Conservation (phyloP, 2,113 vertebrate species). For the Oryzias melastigma region DNA sequence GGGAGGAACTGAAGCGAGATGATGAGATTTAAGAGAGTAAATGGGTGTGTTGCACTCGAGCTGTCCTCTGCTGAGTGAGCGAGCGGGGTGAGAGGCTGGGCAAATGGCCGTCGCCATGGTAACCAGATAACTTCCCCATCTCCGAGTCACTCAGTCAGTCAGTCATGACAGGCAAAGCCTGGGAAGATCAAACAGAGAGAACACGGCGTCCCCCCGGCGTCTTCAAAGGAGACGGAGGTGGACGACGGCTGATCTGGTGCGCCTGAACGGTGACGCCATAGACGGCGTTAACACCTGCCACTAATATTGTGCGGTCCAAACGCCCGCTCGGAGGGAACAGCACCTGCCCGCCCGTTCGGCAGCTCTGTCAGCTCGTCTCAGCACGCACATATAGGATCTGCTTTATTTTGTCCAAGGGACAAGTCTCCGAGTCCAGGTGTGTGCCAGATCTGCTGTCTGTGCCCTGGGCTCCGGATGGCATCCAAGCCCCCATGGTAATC, state of each 20-base stretch:
- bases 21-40: conserved; percentile 81
- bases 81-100: conserved; percentile 74
- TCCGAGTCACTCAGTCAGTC: conserved; percentile 71
- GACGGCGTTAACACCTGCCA: conserved; percentile 73
- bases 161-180: conserved; percentile 69
- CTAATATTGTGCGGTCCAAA: conserved; percentile 71
- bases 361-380: conserved; percentile 72
- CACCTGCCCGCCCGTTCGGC: conserved; percentile 72
- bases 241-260: conserved; percentile 30
- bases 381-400: conserved; percentile 60
- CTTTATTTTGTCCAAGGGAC: conserved; percentile 77
- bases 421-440: conserved; percentile 71
- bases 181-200: conserved; percentile 72
- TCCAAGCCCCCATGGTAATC: conserved; percentile 77
- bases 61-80: conserved; percentile 75
- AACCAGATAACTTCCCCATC: conserved; percentile 72
- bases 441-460: conserved; percentile 75
- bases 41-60: conserved; percentile 76
- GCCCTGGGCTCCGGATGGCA: conserved; percentile 77
- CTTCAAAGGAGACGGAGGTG: conserved; percentile 55
- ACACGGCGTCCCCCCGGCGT: conserved; percentile 59
- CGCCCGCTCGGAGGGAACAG: conserved; percentile 70
- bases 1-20: conserved; percentile 79
- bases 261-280: conserved; percentile 65
- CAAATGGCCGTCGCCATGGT: conserved; percentile 76